Conservation (phyloP, 2,113 vertebrate genomes). For the Megaceryle torquata region DNA sequence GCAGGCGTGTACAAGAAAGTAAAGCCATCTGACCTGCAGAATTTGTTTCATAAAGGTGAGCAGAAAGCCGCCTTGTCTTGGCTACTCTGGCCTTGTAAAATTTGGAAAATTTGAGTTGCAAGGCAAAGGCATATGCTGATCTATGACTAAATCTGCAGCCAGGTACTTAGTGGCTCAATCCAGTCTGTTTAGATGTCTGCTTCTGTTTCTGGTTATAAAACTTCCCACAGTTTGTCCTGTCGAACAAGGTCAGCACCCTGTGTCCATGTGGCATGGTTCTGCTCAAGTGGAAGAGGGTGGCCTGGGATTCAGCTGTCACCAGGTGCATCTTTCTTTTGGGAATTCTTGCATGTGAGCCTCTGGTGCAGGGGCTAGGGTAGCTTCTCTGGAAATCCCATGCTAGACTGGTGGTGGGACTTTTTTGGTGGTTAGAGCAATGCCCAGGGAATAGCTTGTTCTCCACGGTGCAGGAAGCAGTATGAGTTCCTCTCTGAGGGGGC, state of each 20-base stretch:
- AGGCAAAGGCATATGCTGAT: neutral
- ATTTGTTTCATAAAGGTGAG: neutral
- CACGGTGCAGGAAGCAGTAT: rapidly evolving
- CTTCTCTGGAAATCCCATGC: rapidly evolving
- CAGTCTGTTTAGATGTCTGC: neutral
- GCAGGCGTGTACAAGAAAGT: rapidly evolving
- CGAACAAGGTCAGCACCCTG: neutral
- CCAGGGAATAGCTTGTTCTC: neutral
- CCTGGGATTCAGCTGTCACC: neutral
- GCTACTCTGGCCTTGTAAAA: neutral
- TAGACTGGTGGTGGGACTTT: neutral
- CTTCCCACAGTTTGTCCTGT: neutral
- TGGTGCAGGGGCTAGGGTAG: neutral
- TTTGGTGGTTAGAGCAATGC: neutral
- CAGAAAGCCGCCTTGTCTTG: neutral
- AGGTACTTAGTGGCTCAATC: neutral
- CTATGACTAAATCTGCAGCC: neutral
- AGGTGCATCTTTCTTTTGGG: neutral
- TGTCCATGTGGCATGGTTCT: neutral
- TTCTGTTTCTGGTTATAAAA: neutral
- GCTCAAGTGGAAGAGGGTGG: neutral
- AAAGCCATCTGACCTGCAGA: neutral
- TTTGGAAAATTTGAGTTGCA: neutral
- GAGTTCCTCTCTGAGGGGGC: neutral
- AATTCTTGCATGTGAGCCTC: rapidly evolving